These are phyloP conservation scores for Podotricha telesiphe DNA, from an alignment of 2,888 invertebrate genomes.

Conservation along the genomic window DNA sequence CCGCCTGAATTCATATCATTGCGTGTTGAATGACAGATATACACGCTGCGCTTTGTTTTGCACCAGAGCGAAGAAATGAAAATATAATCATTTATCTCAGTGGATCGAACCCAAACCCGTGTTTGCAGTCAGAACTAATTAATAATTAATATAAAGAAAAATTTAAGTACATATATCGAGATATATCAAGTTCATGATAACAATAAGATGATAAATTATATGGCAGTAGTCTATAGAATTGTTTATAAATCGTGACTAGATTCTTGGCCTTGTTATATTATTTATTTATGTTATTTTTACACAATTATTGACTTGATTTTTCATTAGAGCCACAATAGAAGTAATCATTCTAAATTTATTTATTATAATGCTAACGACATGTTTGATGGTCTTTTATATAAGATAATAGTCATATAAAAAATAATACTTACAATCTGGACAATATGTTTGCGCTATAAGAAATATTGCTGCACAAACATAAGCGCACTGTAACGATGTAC, in stretches of 20 bases:
- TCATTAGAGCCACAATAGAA: background rate
- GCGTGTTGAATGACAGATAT: too few species aligned
- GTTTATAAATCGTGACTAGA: slow-evolving; percentile 6
- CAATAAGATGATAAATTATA: background rate
- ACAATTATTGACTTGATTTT: background rate
- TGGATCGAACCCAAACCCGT: too few species aligned
- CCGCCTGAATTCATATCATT: too few species aligned
- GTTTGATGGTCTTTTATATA: background rate
- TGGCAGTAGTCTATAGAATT: background rate
- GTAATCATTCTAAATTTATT: background rate
- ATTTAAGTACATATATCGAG: too few species aligned
- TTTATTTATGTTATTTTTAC: background rate
- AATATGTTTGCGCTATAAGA: slow-evolving; percentile 60
- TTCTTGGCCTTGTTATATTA: slow-evolving; percentile 7
- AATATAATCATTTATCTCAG: too few species aligned
- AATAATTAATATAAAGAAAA: too few species aligned
- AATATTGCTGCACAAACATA: slow-evolving; percentile 61
- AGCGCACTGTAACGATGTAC: slow-evolving; percentile 64
- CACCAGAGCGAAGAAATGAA: too few species aligned
- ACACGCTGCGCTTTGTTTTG: too few species aligned
- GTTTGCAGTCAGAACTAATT: too few species aligned
- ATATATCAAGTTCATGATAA: too few species aligned
- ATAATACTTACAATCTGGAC: slow-evolving; percentile 63
- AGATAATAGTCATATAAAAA: background rate
- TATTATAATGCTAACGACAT: background rate